phyloP scores from a whole-genome alignment of 2,113 vertebrate genomes.

The Anser cygnoides region DNA sequence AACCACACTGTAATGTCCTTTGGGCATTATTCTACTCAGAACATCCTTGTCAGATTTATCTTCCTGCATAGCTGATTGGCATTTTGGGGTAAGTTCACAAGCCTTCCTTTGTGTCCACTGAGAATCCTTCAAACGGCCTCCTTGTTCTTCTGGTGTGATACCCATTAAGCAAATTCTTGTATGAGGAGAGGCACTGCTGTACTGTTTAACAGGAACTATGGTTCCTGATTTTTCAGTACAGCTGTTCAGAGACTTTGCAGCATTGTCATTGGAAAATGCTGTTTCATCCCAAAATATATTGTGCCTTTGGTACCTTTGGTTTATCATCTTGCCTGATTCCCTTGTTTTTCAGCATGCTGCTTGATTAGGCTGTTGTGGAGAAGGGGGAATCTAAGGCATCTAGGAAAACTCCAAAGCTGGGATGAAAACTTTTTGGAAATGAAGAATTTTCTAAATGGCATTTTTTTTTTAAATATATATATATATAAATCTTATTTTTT shows the following conservation, averaged over 20 bases:
- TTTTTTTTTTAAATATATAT: too few relatives aligned
- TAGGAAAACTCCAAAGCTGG: not conserved
- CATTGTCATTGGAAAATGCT: not conserved
- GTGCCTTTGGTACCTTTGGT: not conserved
- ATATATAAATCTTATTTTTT: not conserved
- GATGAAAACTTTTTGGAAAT: not conserved
- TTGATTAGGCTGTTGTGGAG: not conserved
- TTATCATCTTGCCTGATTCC: not conserved
- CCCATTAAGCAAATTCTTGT: not conserved
- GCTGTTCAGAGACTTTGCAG: not conserved
- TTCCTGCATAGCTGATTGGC: not conserved
- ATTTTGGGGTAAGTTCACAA: slow-evolving; percentile 6
- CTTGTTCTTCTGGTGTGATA: not conserved
- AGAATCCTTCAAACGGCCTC: not conserved
- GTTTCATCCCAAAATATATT: fast-evolving
- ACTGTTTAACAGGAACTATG: not conserved
- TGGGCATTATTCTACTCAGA: not conserved
- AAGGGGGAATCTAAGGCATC: not conserved
- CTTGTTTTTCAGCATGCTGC: not conserved
- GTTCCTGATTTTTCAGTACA: not conserved
- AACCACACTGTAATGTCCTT: not conserved
- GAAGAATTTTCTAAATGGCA: not conserved
- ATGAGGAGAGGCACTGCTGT: not conserved
- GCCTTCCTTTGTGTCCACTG: not conserved
- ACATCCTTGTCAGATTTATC: not conserved